A percentile compares a stretch with the other conserved stretches of the same genome.
These are phyloP conservation scores for Schizotus pectinicornis DNA, from an alignment of 2,888 invertebrate genomes.

Conservation along the genomic window DNA sequence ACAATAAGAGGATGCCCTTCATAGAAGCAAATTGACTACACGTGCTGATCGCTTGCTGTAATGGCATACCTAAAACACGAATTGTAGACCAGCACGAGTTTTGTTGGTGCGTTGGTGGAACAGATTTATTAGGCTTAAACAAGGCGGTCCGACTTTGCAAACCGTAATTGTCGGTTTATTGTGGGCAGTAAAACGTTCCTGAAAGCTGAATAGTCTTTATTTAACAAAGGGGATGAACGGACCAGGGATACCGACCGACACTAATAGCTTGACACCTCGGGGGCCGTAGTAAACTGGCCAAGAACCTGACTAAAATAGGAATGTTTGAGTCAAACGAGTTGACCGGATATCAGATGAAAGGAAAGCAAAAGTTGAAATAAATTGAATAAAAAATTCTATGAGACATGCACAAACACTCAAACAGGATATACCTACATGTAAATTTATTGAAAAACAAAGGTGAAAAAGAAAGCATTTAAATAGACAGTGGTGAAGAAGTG, in stretches of 20 bases:
- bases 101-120: constrained; percentile 8
- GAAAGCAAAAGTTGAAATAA: too few species aligned
- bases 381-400: too few species aligned
- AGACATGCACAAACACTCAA: too few species aligned
- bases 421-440: too few species aligned
- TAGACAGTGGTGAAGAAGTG: too few species aligned
- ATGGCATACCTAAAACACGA: constrained; percentile 19
- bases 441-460: too few species aligned
- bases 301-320: not conserved
- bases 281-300: not conserved
- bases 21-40: too few species aligned
- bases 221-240: constrained; percentile 19
- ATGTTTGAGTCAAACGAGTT: too few species aligned
- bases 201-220: constrained; percentile 20
- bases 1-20: too few species aligned
- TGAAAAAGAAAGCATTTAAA: too few species aligned
- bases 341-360: too few species aligned
- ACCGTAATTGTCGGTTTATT: constrained; percentile 29
- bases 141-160: constrained; percentile 24
- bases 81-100: constrained; percentile 12
- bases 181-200: constrained; percentile 23
- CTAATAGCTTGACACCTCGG: constrained; percentile 19
- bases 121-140: constrained; percentile 25
- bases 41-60: constrained; percentile 14
- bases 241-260: not conserved